These are phyloP conservation scores for Acrobasis consociella DNA, from an alignment of 2,888 invertebrate species.

Conservation along the genomic window DNA sequence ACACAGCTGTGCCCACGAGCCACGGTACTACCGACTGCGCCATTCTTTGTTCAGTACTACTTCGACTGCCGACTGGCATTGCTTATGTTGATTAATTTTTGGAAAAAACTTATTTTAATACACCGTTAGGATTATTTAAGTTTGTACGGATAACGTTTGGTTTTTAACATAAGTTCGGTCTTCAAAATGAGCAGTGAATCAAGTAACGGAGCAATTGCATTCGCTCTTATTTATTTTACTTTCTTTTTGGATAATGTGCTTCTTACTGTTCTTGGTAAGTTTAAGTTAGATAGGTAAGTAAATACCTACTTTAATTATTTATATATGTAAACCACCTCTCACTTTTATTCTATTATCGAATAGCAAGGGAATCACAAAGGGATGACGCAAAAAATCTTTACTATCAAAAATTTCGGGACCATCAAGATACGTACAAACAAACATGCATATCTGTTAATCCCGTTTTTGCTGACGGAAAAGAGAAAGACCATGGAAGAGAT, in stretches of 20 bases:
- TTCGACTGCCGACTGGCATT: background rate
- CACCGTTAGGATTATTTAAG: background rate
- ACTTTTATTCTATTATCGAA: no score
- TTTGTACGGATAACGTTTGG: background rate
- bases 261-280: slow-evolving; percentile 93
- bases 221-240: slow-evolving; percentile 85
- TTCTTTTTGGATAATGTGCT: slow-evolving; percentile 93
- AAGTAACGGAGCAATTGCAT: slow-evolving; percentile 46
- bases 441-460: no score
- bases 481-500: no score
- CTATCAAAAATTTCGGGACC: background rate
- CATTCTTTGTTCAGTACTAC: background rate
- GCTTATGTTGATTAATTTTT: background rate
- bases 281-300: no score
- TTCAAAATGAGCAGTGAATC: slow-evolving; percentile 7
- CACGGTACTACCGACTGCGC: slow-evolving; percentile 6
- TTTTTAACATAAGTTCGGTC: background rate
- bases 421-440: no score
- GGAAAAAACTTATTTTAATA: background rate
- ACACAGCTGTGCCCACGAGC: background rate
- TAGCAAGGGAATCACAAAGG: no score
- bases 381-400: background rate
- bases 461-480: no score
- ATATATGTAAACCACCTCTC: no score
- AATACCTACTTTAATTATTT: no score